Conservation (phyloP, 1,140 invertebrate genomes). For the Teleogryllus occipitalis region DNA sequence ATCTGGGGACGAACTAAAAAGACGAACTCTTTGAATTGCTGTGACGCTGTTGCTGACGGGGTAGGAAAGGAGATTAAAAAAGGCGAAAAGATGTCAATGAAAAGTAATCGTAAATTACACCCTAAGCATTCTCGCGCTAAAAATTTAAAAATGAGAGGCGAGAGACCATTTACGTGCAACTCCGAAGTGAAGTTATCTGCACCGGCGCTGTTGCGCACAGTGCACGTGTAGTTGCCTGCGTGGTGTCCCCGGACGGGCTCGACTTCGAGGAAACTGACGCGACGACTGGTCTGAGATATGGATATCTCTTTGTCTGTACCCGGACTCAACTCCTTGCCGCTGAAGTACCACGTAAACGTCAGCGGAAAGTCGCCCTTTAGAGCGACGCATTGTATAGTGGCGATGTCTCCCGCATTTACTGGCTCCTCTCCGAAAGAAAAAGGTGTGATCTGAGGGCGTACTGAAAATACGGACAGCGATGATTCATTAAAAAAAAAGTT, state of each 20-base stretch:
- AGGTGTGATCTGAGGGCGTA: constrained; percentile 39
- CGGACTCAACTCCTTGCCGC: constrained; percentile 27
- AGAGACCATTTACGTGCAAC: constrained; percentile 37
- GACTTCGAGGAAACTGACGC: constrained; percentile 31
- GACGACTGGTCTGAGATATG: constrained; percentile 36
- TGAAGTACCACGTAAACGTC: constrained; percentile 33
- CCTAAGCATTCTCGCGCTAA: too few relatives aligned
- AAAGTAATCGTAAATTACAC: background rate
- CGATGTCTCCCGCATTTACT: constrained; percentile 40
- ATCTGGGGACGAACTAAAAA: constrained; percentile 53
- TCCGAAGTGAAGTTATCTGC: constrained; percentile 52
- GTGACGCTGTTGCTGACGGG: background rate
- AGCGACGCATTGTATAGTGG: constrained; percentile 32
- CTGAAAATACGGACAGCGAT: constrained; percentile 20
- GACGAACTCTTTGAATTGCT: background rate
- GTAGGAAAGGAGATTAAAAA: background rate
- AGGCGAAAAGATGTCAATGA: background rate
- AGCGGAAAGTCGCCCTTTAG: constrained; percentile 35
- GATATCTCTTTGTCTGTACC: constrained; percentile 32
- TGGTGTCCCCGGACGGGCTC: constrained; percentile 54
- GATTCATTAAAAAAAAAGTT: background rate
- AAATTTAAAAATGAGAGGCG: too few relatives aligned
- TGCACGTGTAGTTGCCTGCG: constrained; percentile 63
- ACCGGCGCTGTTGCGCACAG: constrained; percentile 59
- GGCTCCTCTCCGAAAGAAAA: constrained; percentile 39